These are phyloP conservation scores for Tangachromis dhanisi DNA, from an alignment of 2,113 vertebrate species.

Conservation along the genomic window DNA sequence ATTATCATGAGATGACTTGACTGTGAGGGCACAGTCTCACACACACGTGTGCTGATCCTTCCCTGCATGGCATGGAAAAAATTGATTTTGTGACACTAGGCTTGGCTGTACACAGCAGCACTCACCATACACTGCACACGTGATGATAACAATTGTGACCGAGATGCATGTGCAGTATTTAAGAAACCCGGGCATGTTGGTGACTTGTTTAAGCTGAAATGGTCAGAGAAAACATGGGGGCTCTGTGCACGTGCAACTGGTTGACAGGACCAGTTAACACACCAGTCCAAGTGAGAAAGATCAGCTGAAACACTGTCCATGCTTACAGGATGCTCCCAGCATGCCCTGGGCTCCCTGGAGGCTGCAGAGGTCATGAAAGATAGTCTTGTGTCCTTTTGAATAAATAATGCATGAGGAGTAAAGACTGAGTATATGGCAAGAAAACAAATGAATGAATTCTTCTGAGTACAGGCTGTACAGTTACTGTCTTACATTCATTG, in stretches of 20 bases:
- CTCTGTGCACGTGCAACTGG: neutral
- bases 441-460: neutral
- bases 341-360: slow-evolving; percentile 25
- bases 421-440: neutral
- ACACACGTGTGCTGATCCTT: neutral
- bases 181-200: neutral
- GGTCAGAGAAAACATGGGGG: neutral
- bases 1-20: slow-evolving; percentile 10
- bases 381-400: slow-evolving; percentile 30
- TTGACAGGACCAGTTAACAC: neutral
- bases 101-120: neutral
- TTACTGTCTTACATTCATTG: neutral
- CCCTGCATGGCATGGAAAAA: neutral
- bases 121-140: neutral
- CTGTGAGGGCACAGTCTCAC: neutral
- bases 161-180: neutral
- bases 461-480: neutral
- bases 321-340: slow-evolving; percentile 52
- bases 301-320: neutral
- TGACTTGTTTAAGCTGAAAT: neutral
- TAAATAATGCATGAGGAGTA: slow-evolving; percentile 42
- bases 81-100: slow-evolving; percentile 15
- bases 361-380: slow-evolving; percentile 26
- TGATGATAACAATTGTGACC: neutral
- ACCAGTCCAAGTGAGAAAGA: slow-evolving; percentile 4